Base-by-base conservation (phyloP, 2,113 vertebrate genomes). In the Gambusia affinis region DNA sequence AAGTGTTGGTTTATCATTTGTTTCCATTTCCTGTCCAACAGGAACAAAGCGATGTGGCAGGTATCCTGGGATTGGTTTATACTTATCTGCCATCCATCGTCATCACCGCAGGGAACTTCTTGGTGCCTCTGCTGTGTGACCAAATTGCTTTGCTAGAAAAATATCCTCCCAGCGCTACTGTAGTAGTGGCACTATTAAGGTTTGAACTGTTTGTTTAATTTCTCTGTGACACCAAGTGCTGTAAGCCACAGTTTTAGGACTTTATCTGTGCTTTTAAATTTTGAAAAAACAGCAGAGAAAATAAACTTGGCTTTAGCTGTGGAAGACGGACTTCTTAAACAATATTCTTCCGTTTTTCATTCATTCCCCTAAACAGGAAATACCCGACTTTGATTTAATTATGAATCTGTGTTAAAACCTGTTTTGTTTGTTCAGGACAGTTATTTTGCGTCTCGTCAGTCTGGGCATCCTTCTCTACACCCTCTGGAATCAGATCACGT, bases 11-110 rank as follows among this genome's bases (percentile, higher is more conserved):
- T 85, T 39, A 75, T 15, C 2, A 27, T 8, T 28, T 60, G n/a
- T 29, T n/a, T 66, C 8, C 31, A 51, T 4, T 80, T 27, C 67
- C 60, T 68, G 35, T 42, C 51, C 77, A 75, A 69, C 72, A 66
- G 72, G 35, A 51, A 39, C 39, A 11, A 1, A 78, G 12, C 30
- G 19, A 8, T 0, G 0, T 51, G 19, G 0, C 22, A 0, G 92
- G 88, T 28, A 64, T 96, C 31, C 42, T 94, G 47, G 87, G 88
- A 27, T 89, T 98, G 12, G 1, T 92, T 65, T 89, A 94, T 22
- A 76, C 95, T 70, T 98, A 95, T 73, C 92, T 98, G 0, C 96
- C 96, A 0, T 97, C 96, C 66, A 93, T 95, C 6, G 95, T 95
- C 85, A 96, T 97, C 89, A 96, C 95, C 0, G 39, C n/a, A 0